phyloP scores from a whole-genome alignment of 2,888 invertebrate species.

The Drosophila merina region DNA sequence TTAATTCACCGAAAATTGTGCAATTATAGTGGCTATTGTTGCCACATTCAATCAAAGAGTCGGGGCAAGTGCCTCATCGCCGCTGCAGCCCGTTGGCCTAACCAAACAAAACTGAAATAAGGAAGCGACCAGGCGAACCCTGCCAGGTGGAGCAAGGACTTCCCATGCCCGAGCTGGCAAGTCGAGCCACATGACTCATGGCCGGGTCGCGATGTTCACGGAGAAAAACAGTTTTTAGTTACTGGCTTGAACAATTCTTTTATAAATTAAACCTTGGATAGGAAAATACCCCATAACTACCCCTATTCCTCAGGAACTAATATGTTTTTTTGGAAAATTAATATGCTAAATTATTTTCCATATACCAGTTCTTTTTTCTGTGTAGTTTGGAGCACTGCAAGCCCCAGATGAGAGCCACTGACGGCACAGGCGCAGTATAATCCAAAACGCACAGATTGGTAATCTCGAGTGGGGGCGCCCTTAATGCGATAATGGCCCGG shows the following conservation, averaged over 20 bases:
- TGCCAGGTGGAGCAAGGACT: constrained; percentile 57
- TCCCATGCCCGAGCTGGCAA: constrained; percentile 19
- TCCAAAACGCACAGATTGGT: constrained; percentile 56
- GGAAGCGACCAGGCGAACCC: constrained; percentile 10
- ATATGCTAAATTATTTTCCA: too few relatives aligned
- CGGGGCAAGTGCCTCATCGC: constrained; percentile 35
- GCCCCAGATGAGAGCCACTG: constrained; percentile 54
- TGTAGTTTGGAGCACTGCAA: constrained; percentile 28
- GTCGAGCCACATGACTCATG: constrained; percentile 64
- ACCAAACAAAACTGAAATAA: constrained; percentile 69
- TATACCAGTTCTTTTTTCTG: neutral
- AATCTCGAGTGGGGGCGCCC: constrained; percentile 49
- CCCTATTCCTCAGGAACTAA: too few relatives aligned
- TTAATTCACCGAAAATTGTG: constrained; percentile 16
- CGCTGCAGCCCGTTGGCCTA: constrained; percentile 69
- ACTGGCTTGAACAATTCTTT: neutral
- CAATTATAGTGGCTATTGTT: constrained; percentile 34
- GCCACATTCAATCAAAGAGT: constrained; percentile 22
- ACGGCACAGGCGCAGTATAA: constrained; percentile 69
- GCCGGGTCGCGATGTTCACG: constrained; percentile 52
- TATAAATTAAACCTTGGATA: neutral
- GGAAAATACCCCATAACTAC: too few relatives aligned
- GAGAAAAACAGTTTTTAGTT: neutral
- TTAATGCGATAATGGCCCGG: constrained; percentile 61
- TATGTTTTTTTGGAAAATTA: too few relatives aligned